phyloP scores from a whole-genome alignment of 2,888 invertebrate genomes.

The Tipula lateralis region DNA sequence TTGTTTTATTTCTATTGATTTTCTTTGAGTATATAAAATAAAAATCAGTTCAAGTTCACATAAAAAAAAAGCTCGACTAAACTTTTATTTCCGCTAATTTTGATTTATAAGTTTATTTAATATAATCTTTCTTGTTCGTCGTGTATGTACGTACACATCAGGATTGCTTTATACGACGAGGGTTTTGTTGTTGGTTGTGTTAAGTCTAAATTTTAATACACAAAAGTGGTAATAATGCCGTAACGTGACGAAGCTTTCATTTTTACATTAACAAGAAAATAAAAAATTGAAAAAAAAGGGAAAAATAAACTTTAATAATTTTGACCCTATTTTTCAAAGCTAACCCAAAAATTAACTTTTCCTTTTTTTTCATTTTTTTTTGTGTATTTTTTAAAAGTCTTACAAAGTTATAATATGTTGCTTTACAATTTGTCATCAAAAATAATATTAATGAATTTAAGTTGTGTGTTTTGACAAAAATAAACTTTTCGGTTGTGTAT shows the following conservation, averaged over 20 bases:
- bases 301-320: not conserved
- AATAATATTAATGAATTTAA: not conserved
- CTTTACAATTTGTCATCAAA: not conserved
- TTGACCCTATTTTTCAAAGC: not conserved
- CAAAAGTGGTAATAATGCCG: not conserved
- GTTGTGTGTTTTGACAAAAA: not conserved
- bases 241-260: not conserved
- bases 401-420: not conserved
- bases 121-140: not conserved
- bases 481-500: not conserved
- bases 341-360: constrained; percentile 2
- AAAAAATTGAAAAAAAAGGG: not conserved
- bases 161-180: not conserved
- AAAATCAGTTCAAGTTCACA: not conserved
- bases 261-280: not conserved
- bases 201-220: not conserved
- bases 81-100: constrained; percentile 19
- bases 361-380: not conserved
- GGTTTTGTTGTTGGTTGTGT: no score
- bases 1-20: not conserved
- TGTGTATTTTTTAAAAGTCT: not conserved
- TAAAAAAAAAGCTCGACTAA: not conserved
- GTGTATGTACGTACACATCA: not conserved
- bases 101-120: not conserved
- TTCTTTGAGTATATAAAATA: not conserved